Base-by-base conservation (phyloP, 2,888 invertebrate genomes). In the Hedya salicella region DNA sequence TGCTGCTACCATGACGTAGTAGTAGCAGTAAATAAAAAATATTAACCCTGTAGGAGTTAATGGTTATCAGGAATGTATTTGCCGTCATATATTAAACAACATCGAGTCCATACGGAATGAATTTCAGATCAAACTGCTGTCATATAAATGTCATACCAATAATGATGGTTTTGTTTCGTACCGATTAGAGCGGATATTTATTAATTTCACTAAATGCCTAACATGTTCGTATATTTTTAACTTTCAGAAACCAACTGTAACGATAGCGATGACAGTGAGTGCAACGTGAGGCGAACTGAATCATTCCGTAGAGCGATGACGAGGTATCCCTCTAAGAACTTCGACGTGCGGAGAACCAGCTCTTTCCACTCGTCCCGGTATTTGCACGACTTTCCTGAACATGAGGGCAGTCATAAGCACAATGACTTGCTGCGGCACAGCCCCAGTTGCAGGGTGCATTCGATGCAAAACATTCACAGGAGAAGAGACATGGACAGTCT, bases 251-350 rank as follows among this genome's bases (percentile, higher is more conserved):
- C 90, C 4, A 90, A 89, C 73, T 92, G 91, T 77, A 85, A 88
- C 75, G 91, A 87, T 69, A 92, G 92, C 73, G 92, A 92, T 56
- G 92, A 91, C 53, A 92, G 90, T 78, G 91, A 91, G 30, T 89
- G 86, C 74, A 89, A 90, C 71, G 79, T 91, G 42, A 73, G 89
- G 56, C 85, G 92, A 39, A 87, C 89, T 0, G 89, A 88, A 1
- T 91, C 92, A 0, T 91, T 92, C 74, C 79, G 87, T 0, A 74
- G 86, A 19, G 91, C 91, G 3, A 78, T 90, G 49, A 49, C 67
- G 16, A 52, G 70, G 50, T 73, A 71, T 49, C 88, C 88, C 0
- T 80, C 87, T 0, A 84, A 79, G 69, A 85, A 82, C 74, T 88
- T 82, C 75, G 89, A 91, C 74, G 88, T 90, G 8, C 71, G 85